Percentiles rank a stretch among this genome's conserved stretches.
Evolutionary conservation across 2,888 invertebrate species (phyloP).

Genomic region (Steinernema carpocapsae): DNA sequence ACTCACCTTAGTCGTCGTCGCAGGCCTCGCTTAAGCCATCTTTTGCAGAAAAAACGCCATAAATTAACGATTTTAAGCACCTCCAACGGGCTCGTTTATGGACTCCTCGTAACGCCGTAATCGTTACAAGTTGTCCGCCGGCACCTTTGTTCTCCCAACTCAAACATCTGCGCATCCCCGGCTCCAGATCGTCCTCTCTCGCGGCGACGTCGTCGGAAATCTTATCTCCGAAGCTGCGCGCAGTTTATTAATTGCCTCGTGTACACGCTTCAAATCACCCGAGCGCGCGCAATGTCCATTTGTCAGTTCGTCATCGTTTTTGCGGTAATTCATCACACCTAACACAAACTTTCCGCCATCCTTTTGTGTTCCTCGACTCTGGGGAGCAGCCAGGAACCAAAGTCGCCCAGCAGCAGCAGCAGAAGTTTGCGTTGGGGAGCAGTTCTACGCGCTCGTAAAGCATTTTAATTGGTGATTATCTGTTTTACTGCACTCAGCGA

Average conservation of each 20-base stretch:
- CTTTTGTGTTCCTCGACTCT: not conserved
- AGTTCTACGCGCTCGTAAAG: constrained; percentile 11
- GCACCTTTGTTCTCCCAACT: constrained; percentile 34
- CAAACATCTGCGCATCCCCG: constrained; percentile 27
- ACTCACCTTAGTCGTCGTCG: not conserved
- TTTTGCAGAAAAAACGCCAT: too few relatives aligned
- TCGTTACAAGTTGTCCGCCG: constrained; percentile 16
- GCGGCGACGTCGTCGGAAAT: constrained; percentile 15
- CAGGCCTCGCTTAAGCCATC: not conserved
- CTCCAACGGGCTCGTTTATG: not conserved
- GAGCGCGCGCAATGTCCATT: constrained; percentile 12
- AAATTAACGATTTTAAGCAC: too few relatives aligned
- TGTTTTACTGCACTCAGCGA: constrained; percentile 24
- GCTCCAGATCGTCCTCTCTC: too few relatives aligned
- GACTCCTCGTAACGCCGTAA: constrained; percentile 28
- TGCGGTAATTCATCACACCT: constrained; percentile 35
- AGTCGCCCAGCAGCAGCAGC: not conserved
- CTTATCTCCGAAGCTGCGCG: constrained; percentile 31
- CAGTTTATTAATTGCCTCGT: constrained; percentile 30
- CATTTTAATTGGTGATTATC: constrained; percentile 33
- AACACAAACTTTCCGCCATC: constrained; percentile 19
- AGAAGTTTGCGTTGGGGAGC: not conserved
- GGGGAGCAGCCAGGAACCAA: not conserved
- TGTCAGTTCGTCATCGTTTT: constrained; percentile 34
- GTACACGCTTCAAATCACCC: not conserved